Conservation (phyloP, 2,888 invertebrate genomes). For the Ectobius pallidus region DNA sequence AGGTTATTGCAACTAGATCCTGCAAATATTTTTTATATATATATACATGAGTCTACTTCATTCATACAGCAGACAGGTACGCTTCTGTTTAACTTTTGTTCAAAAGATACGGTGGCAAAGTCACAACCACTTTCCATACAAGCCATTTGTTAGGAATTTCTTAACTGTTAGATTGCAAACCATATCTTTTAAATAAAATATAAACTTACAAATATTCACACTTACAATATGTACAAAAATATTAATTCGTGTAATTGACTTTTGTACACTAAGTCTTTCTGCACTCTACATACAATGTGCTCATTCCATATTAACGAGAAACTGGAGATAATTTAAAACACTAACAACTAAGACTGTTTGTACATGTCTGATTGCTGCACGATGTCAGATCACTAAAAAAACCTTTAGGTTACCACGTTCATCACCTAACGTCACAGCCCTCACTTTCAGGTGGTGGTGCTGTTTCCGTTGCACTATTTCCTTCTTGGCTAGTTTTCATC, state of each 20-base stretch:
- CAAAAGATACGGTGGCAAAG: slow-evolving; percentile 42
- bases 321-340: slow-evolving; percentile 41
- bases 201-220: slow-evolving; percentile 40
- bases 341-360: slow-evolving; percentile 48
- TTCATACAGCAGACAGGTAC: slow-evolving; percentile 25
- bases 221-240: slow-evolving; percentile 63
- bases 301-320: slow-evolving; percentile 39
- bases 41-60: background rate
- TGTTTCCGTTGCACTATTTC: slow-evolving; percentile 20
- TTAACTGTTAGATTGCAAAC: slow-evolving; percentile 32
- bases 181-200: slow-evolving; percentile 42
- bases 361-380: slow-evolving; percentile 46
- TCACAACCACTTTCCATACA: slow-evolving; percentile 41
- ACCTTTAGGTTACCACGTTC: slow-evolving; percentile 44
- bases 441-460: slow-evolving; percentile 69
- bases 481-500: slow-evolving; percentile 51
- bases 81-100: slow-evolving; percentile 37
- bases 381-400: slow-evolving; percentile 51
- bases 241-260: slow-evolving; percentile 62
- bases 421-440: slow-evolving; percentile 91
- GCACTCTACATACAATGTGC: slow-evolving; percentile 46
- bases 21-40: slow-evolving; percentile 26
- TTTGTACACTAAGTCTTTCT: slow-evolving; percentile 56
- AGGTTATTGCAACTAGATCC: slow-evolving; percentile 40
- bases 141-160: slow-evolving; percentile 35